Evolutionary conservation across 2,797 vertebrate genomes (phyloP).

Genomic region (Chrosomus eos): DNA sequence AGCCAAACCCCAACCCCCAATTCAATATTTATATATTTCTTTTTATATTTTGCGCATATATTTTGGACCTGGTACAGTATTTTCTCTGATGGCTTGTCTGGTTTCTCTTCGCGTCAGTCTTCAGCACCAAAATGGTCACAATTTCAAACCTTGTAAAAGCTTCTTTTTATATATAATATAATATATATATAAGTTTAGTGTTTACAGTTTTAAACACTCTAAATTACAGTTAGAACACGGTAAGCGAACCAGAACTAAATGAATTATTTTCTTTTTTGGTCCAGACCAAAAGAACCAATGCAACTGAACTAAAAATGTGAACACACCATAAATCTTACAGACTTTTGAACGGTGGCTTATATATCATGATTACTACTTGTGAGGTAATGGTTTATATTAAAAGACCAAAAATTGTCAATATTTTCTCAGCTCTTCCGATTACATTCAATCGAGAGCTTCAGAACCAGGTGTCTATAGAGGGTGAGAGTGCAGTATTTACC

Average conservation of each 20-base stretch:
- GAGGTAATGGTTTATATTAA: background rate
- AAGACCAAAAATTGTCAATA: constrained; percentile 1
- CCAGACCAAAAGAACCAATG: background rate
- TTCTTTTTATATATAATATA: too few species aligned
- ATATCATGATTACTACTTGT: background rate
- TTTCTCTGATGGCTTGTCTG: background rate
- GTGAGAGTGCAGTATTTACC: constrained; percentile 69
- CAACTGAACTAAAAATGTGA: background rate
- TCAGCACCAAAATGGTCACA: too few species aligned
- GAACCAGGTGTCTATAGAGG: constrained; percentile 71
- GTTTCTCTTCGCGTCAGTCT: too few species aligned
- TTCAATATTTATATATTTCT: background rate
- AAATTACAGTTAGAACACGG: too few species aligned
- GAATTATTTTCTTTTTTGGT: background rate
- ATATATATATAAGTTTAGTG: too few species aligned
- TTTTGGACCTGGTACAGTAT: background rate
- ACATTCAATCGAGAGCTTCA: constrained; percentile 74
- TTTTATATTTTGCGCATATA: background rate
- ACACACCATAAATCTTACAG: background rate
- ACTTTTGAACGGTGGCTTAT: background rate
- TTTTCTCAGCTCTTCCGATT: constrained; percentile 53
- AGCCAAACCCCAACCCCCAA: too few species aligned
- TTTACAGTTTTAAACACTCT: too few species aligned
- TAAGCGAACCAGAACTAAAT: background rate
- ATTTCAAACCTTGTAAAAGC: background rate